Evolutionary conservation across 2,797 vertebrate species (phyloP), one percentile per base, ranked within the genome.

Genomic region (Australoheros facetus): DNA sequence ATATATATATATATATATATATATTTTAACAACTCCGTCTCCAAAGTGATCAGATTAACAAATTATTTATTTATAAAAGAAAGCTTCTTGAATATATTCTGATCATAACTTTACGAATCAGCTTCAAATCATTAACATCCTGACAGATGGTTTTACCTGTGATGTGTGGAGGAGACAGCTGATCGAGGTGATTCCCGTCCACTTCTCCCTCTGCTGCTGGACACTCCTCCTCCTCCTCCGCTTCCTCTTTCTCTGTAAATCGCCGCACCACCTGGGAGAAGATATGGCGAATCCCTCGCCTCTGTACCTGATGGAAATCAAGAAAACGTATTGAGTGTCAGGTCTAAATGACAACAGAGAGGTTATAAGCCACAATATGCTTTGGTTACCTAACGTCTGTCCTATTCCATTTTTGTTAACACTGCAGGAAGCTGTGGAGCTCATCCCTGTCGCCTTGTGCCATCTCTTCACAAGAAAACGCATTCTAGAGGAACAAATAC

Each of bases 391-490:
- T 95, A 95, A 87, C 45, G 85, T 95, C 82, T 96, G 95, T 81
- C 94, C 95, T 75, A 95, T 91, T 83, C 96, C 94, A 30, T 97
- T 97, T 80, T 97, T 97, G 81, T 86, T 97, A 86, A 95, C 13
- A 57, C 76, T 86, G 73, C 87, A 85, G 21, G 91, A 81, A 9
- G 78, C 74, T 0, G 59, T 82, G 69, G 94, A 74, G 81, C 90
- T 94, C 86, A 95, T 94, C 82, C 95, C 96, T 0, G 97, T 95
- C 10, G 97, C 94, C 87, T 95, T 96, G 77, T 98, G 97, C 98
- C 98, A 99, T 6, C 98, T 95, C 80, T 92, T 97, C 80, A 99
- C 98, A 55, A 99, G 95, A 90, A 98, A 99, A 90, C 96, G 98
- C 98, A 99, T 99, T 89, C 98, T 99, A 89, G 17, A 77, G 30